phyloP scores from a whole-genome alignment of 2,888 invertebrate species.

The Cosmopolites sordidus region DNA sequence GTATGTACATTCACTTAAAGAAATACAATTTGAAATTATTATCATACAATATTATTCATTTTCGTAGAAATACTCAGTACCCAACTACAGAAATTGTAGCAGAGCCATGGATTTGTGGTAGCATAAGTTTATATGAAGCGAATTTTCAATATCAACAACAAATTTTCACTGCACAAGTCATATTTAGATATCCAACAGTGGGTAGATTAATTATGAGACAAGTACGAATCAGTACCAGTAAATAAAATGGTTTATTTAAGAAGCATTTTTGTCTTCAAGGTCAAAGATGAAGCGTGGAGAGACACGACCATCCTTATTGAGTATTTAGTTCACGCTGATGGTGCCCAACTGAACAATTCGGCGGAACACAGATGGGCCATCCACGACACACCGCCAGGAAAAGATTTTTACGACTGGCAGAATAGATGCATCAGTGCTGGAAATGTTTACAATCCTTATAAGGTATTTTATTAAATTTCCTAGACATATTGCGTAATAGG shows the following conservation, averaged over 20 bases:
- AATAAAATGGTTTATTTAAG: too few species aligned
- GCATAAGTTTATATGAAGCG: constrained; percentile 59
- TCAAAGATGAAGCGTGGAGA: constrained; percentile 71
- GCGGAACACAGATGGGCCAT: constrained; percentile 78
- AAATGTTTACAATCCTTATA: constrained; percentile 71
- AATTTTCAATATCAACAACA: constrained; percentile 65
- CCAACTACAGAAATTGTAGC: constrained; percentile 43
- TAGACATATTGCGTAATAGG: too few species aligned
- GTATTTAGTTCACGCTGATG: constrained; percentile 83
- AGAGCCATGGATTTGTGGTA: constrained; percentile 62
- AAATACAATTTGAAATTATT: not conserved
- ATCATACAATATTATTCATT: not conserved
- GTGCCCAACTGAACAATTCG: constrained; percentile 70
- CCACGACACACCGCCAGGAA: constrained; percentile 72
- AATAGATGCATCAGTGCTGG: constrained; percentile 78
- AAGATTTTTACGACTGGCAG: constrained; percentile 89
- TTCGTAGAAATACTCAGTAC: constrained; percentile 51
- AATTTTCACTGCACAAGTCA: constrained; percentile 73
- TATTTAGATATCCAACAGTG: constrained; percentile 73
- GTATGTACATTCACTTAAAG: too few species aligned
- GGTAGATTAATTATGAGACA: constrained; percentile 81
- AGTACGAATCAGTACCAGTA: too few species aligned
- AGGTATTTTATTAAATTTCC: too few species aligned
- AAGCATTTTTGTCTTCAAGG: too few species aligned
- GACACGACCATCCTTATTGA: constrained; percentile 84